Evolutionary conservation across 2,113 vertebrate genomes (phyloP).

Genomic region (Sula dactylatra): DNA sequence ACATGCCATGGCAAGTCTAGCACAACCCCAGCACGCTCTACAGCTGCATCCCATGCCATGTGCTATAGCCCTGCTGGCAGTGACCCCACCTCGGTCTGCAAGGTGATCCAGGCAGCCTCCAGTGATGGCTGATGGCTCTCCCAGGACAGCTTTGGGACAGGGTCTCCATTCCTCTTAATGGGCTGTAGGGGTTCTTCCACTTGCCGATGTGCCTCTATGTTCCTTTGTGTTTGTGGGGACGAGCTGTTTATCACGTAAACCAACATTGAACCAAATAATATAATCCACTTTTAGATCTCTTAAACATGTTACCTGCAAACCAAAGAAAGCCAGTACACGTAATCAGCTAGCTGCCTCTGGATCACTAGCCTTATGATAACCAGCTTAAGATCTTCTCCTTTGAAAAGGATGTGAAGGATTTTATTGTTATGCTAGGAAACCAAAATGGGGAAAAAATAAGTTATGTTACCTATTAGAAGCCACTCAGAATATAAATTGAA

Average conservation of each 20-base stretch:
- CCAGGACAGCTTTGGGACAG: background rate
- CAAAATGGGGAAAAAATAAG: background rate
- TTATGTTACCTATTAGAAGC: background rate
- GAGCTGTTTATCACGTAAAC: background rate
- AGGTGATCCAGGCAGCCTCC: background rate
- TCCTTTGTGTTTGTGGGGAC: background rate
- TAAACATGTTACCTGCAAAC: background rate
- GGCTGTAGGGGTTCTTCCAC: background rate
- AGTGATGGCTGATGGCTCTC: background rate
- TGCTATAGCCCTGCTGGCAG: too few relatives aligned
- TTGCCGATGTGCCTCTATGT: background rate
- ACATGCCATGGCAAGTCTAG: background rate
- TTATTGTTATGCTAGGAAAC: background rate
- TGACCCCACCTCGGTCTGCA: background rate
- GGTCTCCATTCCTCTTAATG: background rate
- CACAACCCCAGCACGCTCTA: too few relatives aligned
- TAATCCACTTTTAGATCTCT: background rate
- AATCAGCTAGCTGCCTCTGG: background rate
- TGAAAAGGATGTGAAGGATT: background rate
- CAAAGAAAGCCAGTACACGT: background rate
- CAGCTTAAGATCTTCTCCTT: background rate
- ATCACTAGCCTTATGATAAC: background rate
- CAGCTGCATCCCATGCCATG: background rate
- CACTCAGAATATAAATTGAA: background rate
- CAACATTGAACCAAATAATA: background rate